phyloP scores from a whole-genome alignment of 2,888 invertebrate genomes.

The Hoplodrina blanda region DNA sequence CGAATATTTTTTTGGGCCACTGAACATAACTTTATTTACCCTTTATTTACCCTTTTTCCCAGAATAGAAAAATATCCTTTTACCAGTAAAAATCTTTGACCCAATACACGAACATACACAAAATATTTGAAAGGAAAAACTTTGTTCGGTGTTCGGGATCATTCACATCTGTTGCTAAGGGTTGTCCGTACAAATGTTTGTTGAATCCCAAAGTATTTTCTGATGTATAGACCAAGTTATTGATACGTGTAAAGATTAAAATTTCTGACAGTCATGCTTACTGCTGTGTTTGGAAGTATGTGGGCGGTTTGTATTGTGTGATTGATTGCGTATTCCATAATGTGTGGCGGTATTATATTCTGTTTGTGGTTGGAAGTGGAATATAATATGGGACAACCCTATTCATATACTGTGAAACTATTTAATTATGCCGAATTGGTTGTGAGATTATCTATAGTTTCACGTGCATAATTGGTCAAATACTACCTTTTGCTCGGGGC shows the following conservation, averaged over 20 bases:
- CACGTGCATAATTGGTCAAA: too few species aligned
- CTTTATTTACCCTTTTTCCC: conserved; percentile 35
- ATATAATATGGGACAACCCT: not conserved
- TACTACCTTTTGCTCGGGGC: too few species aligned
- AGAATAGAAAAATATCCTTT: conserved; percentile 22
- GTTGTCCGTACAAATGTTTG: conserved; percentile 57
- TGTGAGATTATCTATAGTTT: not conserved
- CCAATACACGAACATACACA: conserved; percentile 27
- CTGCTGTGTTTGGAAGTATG: conserved; percentile 13
- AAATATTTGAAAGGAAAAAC: conserved; percentile 47
- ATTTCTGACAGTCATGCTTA: conserved; percentile 55
- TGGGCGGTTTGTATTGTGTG: conserved; percentile 39
- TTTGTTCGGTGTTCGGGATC: conserved; percentile 32
- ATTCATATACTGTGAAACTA: not conserved
- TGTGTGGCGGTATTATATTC: conserved; percentile 21
- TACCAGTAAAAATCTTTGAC: conserved; percentile 34
- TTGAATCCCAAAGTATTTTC: conserved; percentile 50
- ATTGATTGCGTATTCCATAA: conserved; percentile 43
- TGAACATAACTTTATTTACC: conserved; percentile 34
- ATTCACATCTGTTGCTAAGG: conserved; percentile 60
- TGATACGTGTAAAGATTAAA: conserved; percentile 58
- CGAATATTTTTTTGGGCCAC: conserved; percentile 1
- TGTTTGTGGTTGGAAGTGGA: not conserved
- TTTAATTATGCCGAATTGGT: not conserved
- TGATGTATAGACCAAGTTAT: conserved; percentile 45